These are phyloP conservation scores for Guaruba guarouba DNA, from an alignment of 2,113 vertebrate species.

Conservation along the genomic window DNA sequence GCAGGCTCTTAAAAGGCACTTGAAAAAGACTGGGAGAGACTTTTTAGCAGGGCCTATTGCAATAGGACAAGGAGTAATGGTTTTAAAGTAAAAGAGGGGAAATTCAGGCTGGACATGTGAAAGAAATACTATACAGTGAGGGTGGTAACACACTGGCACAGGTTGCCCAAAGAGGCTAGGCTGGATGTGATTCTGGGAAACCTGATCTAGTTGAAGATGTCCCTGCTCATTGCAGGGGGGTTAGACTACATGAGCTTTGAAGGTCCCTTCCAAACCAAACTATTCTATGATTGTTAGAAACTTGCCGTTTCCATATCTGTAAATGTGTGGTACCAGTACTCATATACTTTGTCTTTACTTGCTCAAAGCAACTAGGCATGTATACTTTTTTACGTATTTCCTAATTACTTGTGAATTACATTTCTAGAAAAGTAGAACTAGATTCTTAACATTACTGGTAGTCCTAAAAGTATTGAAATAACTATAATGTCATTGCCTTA, in stretches of 20 bases:
- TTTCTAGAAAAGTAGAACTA: not conserved
- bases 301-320: not conserved
- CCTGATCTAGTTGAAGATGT: not conserved
- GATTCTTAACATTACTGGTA: not conserved
- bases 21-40: not conserved
- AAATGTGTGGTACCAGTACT: not conserved
- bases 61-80: not conserved
- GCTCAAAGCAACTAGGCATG: not conserved
- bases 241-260: not conserved
- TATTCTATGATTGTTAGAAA: not conserved
- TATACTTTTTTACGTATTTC: not conserved
- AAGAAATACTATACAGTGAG: not conserved
- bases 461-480: not conserved
- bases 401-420: not conserved
- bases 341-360: not conserved
- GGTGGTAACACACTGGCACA: not conserved
- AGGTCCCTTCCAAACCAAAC: not conserved
- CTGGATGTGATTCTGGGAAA: not conserved
- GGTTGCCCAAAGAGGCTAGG: not conserved
- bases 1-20: not conserved
- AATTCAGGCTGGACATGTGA: not conserved
- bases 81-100: not conserved
- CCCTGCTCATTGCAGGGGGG: not conserved
- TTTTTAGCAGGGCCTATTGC: not conserved
- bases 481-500: not conserved